A percentile compares a stretch with the other conserved stretches of the same genome.
Conservation (phyloP, 1,140 invertebrate species). For the Artemia franciscana region DNA sequence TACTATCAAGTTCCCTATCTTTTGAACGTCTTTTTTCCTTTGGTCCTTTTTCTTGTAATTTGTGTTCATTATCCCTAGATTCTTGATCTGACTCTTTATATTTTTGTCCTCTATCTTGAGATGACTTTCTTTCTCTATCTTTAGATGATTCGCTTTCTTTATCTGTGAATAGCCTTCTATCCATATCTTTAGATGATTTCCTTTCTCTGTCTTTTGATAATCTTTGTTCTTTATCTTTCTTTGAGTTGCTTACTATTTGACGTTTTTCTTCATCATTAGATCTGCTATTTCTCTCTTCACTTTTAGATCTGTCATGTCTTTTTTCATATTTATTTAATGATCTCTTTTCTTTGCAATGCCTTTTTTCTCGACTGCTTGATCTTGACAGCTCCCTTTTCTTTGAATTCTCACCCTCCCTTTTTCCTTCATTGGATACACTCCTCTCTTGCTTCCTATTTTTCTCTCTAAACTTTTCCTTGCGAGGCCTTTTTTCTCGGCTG, state of each 20-base stretch:
- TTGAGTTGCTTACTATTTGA: no score
- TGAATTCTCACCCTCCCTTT: conserved; percentile 3
- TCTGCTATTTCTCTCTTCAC: no score
- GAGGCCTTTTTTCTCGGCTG: no score
- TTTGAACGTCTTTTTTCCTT: conserved; percentile 8
- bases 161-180: conserved; percentile 7
- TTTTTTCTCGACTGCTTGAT: no score
- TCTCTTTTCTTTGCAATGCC: conserved; percentile 1
- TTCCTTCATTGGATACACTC: conserved; percentile 11
- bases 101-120: conserved; percentile 14
- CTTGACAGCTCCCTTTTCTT: conserved; percentile 5
- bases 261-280: no score
- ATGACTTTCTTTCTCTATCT: background rate
- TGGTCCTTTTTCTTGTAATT: conserved; percentile 13
- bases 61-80: conserved; percentile 13
- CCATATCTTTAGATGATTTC: background rate
- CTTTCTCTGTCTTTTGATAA: background rate
- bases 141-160: conserved; percentile 8
- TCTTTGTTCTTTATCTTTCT: background rate
- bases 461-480: conserved; percentile 2
- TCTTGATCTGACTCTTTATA: conserved; percentile 12
- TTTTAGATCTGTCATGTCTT: background rate
- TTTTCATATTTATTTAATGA: background rate
- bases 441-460: conserved; percentile 12
- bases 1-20: conserved; percentile 13